Percentiles rank a stretch among this genome's conserved stretches.
Evolutionary conservation across 2,113 vertebrate genomes (phyloP).

Genomic region (Arvicanthis niloticus): DNA sequence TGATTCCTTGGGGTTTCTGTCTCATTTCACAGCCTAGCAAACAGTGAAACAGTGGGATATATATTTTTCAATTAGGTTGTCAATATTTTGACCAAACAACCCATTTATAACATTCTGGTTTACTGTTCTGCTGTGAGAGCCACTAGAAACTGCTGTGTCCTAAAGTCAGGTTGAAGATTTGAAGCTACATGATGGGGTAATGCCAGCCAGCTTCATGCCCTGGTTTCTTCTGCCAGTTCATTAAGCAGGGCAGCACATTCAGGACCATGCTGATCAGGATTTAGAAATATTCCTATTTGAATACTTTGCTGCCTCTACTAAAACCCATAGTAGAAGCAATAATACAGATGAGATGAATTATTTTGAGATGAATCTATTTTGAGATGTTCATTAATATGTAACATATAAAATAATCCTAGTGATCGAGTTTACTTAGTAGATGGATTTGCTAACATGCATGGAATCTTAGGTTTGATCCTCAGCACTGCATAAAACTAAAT

Average conservation of each 20-base stretch:
- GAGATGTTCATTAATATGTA: not conserved
- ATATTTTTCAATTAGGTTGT: conserved; percentile 78
- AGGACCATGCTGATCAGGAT: not conserved
- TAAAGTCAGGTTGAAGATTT: conserved; percentile 21
- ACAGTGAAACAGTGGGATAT: conserved; percentile 69
- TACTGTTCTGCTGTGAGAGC: conserved; percentile 43
- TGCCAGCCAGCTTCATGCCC: not conserved
- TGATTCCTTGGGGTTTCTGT: conserved; percentile 69
- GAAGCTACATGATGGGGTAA: conserved; percentile 52
- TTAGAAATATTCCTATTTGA: not conserved
- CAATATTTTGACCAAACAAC: conserved; percentile 75
- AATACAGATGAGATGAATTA: not conserved
- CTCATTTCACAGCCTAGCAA: conserved; percentile 73
- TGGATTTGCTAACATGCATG: not conserved
- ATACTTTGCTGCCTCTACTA: not conserved
- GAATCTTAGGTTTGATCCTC: not conserved
- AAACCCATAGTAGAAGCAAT: not conserved
- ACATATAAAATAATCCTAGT: not conserved
- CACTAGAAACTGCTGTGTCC: conserved; percentile 40
- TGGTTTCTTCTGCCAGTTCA: conserved; percentile 54
- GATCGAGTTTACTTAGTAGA: not conserved
- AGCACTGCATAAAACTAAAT: not conserved
- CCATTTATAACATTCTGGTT: conserved; percentile 79
- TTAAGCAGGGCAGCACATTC: not conserved
- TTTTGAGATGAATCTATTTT: not conserved